Evolutionary conservation across 2,113 vertebrate species (phyloP), one percentile per base, ranked within the genome.

Genomic region (Macquaria ambigua): DNA sequence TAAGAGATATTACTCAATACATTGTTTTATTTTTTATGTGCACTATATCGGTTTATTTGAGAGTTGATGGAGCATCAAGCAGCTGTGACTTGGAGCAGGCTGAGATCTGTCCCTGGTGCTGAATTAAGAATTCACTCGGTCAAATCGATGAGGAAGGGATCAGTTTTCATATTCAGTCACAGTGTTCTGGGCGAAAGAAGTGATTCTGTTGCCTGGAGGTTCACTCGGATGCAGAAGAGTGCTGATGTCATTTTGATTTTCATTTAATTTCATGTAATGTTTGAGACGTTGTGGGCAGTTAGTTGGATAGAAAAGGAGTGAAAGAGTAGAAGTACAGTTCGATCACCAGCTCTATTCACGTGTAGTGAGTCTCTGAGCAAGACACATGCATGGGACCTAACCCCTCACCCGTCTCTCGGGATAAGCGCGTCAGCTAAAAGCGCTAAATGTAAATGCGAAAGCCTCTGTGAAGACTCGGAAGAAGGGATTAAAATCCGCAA

Each of bases 401-500:
- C 79, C 89, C 84, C 78, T 76, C 76, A 75, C 73, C 83, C 85
- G 14, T 69, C 82, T 79, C 86, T 39, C 34, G 55, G 89, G 86
- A 92, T 89, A 79, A 81, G 83, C 78, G 63, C 66, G 84, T 90
- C 87, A 89, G 85, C 86, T 93, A 83, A 90, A 92, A 87, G 87
- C 88, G 74, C 78, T 83, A 76, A 83, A 90, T 90, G 79, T 85
- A 84, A 88, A 91, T 79, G 84, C 59, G n/a, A 84, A 89, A 84
- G 83, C 84, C 68, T 76, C 73, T 74, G 58, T 48, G 70, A 80
- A 81, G 77, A 90, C 73, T 80, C 86, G 62, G 70, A 67, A 74
- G 86, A 83, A 61, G 81, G 89, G 91, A 93, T 94, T 93, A 92
- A 90, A 90, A 86, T 84, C 83, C 58, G 66, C 86, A 76, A 48